Base-by-base conservation (phyloP, 2,888 invertebrate genomes). In the Syrista parreyssii region DNA sequence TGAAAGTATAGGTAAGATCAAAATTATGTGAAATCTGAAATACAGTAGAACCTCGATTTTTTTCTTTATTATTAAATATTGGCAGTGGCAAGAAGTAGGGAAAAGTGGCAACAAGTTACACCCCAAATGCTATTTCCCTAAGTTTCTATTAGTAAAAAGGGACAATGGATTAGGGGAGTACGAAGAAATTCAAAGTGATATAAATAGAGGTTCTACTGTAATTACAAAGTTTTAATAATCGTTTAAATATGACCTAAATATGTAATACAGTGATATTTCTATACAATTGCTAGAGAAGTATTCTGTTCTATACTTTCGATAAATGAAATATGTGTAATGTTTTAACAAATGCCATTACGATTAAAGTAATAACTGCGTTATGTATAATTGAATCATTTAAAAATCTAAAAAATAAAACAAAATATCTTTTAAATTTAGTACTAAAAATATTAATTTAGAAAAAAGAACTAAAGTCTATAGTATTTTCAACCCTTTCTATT, bases 401-500 rank as follows among this genome's bases (percentile, higher is more conserved):
- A 9, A 23, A 55, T 55, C 55, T 6, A 55, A 9, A 9, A 9
- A 23, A 9, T 9, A 55, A 9, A 34, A 34, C 4, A 4, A 23
- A 55, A 40, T 23, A 23, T 9, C 55, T 55, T 55, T 1, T 55
- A 23, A 23, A 55, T 23, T 55, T 23, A 55, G 9, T 55, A 23
- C 23, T 55, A 55, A 55, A 55, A 55, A 23, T 55, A 55, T 23
- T 55, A 9, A 6, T 55, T 55, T 55, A 9, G 23, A 55, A 23
- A 55, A 55, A 55, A 55, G 23, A 55, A 23, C 6, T 55, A 9
- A 55, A 55, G 55, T 55, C 55, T 55, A 55, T 55, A 9, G 55
- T 55, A 23, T 23, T 23, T 55, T 23, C 2, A 55, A 55, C 23
- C 23, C 23, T 23, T 71, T 69, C 40, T 72, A 80, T 83, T 86